A percentile compares a stretch with the other conserved stretches of the same genome.
Conservation (phyloP, 1,140 invertebrate genomes). For the Chironomus striatipennis region DNA sequence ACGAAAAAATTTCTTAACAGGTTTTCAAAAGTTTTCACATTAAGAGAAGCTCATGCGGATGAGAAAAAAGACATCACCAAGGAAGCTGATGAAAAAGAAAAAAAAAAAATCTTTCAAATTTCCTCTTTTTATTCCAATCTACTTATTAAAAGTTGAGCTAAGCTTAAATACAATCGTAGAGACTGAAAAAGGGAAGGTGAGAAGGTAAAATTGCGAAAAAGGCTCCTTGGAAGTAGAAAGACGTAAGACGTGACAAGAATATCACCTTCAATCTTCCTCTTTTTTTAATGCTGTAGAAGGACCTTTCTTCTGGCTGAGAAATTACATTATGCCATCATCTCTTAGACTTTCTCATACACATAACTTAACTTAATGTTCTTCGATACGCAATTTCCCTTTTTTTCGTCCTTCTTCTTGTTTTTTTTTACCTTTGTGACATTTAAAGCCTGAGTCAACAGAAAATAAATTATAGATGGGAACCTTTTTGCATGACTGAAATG, state of each 20-base stretch:
- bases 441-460: constrained; percentile 12
- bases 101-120: background rate
- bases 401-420: background rate
- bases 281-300: background rate
- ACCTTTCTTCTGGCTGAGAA: background rate
- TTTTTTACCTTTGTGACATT: background rate
- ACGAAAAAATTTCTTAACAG: background rate
- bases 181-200: background rate
- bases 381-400: too few species aligned
- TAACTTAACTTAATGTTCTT: constrained; percentile 1
- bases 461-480: background rate
- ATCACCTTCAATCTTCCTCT: background rate
- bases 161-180: constrained; percentile 1
- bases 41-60: background rate
- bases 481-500: background rate
- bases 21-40: background rate
- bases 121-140: background rate
- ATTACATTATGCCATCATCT: background rate
- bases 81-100: background rate
- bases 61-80: too few species aligned
- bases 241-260: background rate
- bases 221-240: background rate
- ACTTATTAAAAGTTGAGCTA: background rate
- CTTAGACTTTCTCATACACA: background rate
- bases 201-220: background rate